Evolutionary conservation across 1,140 invertebrate species (phyloP).

Genomic region (Aphis craccivora): DNA sequence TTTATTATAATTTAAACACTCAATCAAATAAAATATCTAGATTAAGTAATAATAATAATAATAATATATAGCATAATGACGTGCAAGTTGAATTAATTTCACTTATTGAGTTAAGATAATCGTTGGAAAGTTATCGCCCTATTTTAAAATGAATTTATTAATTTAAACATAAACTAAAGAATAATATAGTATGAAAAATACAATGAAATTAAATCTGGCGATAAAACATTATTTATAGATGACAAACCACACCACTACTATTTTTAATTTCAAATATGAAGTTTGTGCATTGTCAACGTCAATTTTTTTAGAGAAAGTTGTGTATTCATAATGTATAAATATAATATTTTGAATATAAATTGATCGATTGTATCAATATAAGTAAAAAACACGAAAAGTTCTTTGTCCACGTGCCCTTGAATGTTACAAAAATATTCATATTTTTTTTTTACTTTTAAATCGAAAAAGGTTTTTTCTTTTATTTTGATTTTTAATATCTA

Average conservation of each 20-base stretch:
- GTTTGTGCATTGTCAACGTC: background rate
- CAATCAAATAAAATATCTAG: background rate
- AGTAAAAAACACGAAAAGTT: background rate
- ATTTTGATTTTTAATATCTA: background rate
- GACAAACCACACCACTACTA: background rate
- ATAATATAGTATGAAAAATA: background rate
- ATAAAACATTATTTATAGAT: background rate
- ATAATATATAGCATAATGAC: background rate
- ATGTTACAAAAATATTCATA: background rate
- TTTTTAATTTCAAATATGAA: too few relatives aligned
- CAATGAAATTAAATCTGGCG: background rate
- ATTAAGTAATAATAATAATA: background rate
- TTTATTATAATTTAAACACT: background rate
- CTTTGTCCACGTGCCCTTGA: background rate
- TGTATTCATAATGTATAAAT: background rate
- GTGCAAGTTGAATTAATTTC: background rate
- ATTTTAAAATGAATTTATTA: background rate
- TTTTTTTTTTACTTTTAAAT: background rate
- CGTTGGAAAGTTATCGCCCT: accelerated
- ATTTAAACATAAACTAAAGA: background rate
- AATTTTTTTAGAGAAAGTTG: background rate
- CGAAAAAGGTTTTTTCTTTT: background rate
- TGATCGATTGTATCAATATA: background rate
- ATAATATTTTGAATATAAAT: background rate
- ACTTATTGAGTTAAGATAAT: background rate